Conservation (phyloP, 2,797 vertebrate species). For the Paguma larvata region DNA sequence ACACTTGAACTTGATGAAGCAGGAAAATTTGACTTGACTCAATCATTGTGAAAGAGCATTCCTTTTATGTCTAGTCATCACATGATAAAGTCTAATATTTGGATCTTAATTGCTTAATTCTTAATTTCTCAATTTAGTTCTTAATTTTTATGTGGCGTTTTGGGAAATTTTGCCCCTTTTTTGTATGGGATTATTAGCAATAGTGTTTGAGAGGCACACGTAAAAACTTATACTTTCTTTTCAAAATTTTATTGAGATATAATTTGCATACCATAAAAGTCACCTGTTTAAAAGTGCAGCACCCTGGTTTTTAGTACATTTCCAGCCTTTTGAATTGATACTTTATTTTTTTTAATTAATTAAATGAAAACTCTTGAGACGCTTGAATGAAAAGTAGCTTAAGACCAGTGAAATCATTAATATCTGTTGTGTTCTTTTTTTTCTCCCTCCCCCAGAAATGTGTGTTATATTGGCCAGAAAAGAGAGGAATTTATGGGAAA, state of each 20-base stretch:
- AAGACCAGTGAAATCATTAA: not conserved
- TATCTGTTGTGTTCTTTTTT: not conserved
- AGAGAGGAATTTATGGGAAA: conserved; percentile 96
- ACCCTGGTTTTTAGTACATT: not conserved
- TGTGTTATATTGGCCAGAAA: conserved; percentile 98
- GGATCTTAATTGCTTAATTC: conserved; percentile 8
- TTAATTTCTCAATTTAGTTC: not conserved
- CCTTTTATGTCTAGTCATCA: not conserved
- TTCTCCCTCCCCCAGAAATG: conserved; percentile 92
- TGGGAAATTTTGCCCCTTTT: not conserved
- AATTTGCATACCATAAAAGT: not conserved
- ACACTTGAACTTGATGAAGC: not conserved
- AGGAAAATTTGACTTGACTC: not conserved
- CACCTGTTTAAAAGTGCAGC: not conserved
- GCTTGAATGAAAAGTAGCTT: not conserved
- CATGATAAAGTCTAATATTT: not conserved
- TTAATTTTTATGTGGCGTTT: not conserved
- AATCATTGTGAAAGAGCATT: not conserved
- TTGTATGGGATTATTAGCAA: not conserved
- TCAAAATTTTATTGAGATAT: not conserved
- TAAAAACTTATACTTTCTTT: not conserved
- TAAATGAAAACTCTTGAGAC: conserved; percentile 30
- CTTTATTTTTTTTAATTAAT: not conserved
- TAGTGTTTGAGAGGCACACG: not conserved
- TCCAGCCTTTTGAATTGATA: not conserved